Conservation (phyloP, 1,140 invertebrate species). For the Araneus ventricosus region DNA sequence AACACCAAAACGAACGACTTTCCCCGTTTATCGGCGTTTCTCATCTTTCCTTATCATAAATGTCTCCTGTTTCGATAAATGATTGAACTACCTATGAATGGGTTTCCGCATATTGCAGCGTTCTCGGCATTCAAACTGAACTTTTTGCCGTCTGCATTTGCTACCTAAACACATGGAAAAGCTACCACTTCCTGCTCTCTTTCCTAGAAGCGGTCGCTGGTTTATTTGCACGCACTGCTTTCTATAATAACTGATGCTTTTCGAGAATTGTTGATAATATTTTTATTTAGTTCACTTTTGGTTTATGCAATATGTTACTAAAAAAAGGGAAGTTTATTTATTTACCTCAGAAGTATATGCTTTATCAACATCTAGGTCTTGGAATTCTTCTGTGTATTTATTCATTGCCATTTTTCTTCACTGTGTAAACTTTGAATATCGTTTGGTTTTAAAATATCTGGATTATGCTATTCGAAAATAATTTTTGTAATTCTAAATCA, state of each 20-base stretch:
- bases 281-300: background rate
- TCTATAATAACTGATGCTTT: background rate
- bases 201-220: background rate
- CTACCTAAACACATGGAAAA: background rate
- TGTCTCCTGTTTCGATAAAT: constrained; percentile 13
- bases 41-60: background rate
- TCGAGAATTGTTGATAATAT: background rate
- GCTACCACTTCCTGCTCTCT: background rate
- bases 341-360: background rate
- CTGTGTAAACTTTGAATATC: no score
- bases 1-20: no score
- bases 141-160: background rate
- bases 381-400: background rate
- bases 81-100: background rate
- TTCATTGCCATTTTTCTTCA: no score
- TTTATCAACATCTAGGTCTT: background rate
- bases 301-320: background rate
- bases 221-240: background rate
- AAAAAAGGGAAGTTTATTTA: background rate
- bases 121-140: no score
- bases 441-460: no score
- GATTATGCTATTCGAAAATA: no score
- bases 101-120: background rate
- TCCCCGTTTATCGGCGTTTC: background rate
- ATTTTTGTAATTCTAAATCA: no score